Conservation (phyloP, 2,888 invertebrate genomes). For the Tortricodes alternella region DNA sequence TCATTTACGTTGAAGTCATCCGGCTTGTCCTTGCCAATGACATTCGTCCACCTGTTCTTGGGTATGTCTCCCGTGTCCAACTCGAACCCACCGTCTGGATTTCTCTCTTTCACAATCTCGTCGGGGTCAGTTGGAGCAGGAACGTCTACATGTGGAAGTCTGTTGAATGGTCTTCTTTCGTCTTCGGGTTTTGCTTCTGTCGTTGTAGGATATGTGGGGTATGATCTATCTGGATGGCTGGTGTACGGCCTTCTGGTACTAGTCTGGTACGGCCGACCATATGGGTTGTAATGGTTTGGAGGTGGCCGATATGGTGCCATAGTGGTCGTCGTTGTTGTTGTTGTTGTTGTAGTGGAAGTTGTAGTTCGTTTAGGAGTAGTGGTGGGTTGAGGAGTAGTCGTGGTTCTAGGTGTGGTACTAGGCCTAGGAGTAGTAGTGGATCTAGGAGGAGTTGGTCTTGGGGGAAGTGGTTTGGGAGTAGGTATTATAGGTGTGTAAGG, state of each 20-base stretch:
- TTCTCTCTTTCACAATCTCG: constrained; percentile 45
- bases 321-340: constrained; percentile 39
- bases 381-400: constrained; percentile 33
- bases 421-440: constrained; percentile 35
- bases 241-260: constrained; percentile 28
- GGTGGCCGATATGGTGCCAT: constrained; percentile 40
- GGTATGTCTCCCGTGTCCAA: constrained; percentile 53
- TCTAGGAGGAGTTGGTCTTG: constrained; percentile 17
- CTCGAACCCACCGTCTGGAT: constrained; percentile 46
- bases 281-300: constrained; percentile 17
- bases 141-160: constrained; percentile 36
- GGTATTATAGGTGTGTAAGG: constrained; percentile 32
- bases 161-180: constrained; percentile 36
- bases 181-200: constrained; percentile 33
- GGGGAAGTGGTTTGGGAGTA: constrained; percentile 26
- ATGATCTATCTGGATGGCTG: constrained; percentile 36
- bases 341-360: constrained; percentile 37
- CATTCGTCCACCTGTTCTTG: constrained; percentile 55
- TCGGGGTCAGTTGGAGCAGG: constrained; percentile 40
- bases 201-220: constrained; percentile 37
- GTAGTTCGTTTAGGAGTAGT: constrained; percentile 37
- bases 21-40: constrained; percentile 44
- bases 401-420: constrained; percentile 35
- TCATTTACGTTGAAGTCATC: constrained; percentile 56
- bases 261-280: constrained; percentile 27